Evolutionary conservation across 2,113 vertebrate genomes (phyloP).

Genomic region (Barbus barbus): DNA sequence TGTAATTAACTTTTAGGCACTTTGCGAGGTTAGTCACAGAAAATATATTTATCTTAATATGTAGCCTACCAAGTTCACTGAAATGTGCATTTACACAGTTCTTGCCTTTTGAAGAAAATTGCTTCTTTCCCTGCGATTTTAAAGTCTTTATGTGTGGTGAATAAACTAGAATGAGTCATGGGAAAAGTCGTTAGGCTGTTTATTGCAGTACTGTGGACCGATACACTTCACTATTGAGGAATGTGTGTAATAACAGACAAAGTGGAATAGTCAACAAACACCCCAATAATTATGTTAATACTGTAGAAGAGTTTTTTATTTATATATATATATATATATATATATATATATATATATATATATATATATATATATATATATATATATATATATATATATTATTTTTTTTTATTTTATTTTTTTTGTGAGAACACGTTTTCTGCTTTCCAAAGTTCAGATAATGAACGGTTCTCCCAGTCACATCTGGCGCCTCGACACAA

Average conservation of each 20-base stretch:
- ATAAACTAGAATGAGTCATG: conserved; percentile 6
- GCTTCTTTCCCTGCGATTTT: background rate
- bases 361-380: too few species aligned
- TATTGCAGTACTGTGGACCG: background rate
- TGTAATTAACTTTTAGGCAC: background rate
- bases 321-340: too few species aligned
- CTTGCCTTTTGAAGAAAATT: background rate
- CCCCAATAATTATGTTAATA: background rate
- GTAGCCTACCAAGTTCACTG: background rate
- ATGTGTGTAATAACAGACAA: conserved; percentile 14
- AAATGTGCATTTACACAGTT: background rate
- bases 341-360: too few species aligned
- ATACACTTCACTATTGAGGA: background rate
- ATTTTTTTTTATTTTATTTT: background rate
- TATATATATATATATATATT: too few species aligned
- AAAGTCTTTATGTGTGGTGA: background rate
- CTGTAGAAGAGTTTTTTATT: background rate
- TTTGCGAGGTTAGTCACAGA: background rate
- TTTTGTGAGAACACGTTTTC: background rate
- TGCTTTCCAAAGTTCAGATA: background rate
- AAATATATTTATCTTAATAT: background rate
- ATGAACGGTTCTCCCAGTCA: background rate
- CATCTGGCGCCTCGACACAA: background rate
- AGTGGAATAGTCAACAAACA: conserved; percentile 9
- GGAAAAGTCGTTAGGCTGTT: background rate